Percentiles rank a stretch among this genome's conserved stretches.
These are phyloP conservation scores for Agonopterix heracliana DNA, from an alignment of 2,888 invertebrate genomes.

Conservation along the genomic window DNA sequence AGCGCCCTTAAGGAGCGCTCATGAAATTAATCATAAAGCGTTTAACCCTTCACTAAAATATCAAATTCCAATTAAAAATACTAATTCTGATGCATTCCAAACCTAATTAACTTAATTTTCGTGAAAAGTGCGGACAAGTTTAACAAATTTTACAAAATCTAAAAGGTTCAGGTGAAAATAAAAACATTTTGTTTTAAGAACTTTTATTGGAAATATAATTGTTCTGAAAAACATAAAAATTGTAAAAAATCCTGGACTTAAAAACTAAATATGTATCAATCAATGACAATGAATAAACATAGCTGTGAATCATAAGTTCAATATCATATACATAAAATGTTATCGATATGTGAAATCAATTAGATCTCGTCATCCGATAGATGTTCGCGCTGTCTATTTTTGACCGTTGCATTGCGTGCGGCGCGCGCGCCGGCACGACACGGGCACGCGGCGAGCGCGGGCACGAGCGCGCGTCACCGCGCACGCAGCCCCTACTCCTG, in stretches of 20 bases:
- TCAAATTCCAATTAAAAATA: background rate
- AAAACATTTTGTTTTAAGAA: background rate
- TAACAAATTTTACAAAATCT: slow-evolving; percentile 9
- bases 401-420: slow-evolving; percentile 28
- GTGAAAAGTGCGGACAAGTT: background rate
- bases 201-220: no score
- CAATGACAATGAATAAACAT: background rate
- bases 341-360: slow-evolving; percentile 16
- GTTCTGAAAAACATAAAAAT: no score
- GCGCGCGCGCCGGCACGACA: slow-evolving; percentile 4
- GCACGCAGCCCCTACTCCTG: slow-evolving; percentile 16
- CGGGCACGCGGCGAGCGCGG: slow-evolving; percentile 13
- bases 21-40: background rate
- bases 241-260: no score
- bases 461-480: slow-evolving; percentile 40
- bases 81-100: background rate
- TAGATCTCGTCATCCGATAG: slow-evolving; percentile 25
- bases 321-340: slow-evolving; percentile 24
- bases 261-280: no score
- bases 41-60: background rate
- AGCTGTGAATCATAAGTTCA: slow-evolving; percentile 23
- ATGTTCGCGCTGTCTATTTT: slow-evolving; percentile 47
- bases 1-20: background rate
- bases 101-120: background rate
- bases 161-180: background rate